A percentile compares a stretch with the other conserved stretches of the same genome.
phyloP scores from a whole-genome alignment of 1,140 invertebrate species.

The Cotesia typhae region DNA sequence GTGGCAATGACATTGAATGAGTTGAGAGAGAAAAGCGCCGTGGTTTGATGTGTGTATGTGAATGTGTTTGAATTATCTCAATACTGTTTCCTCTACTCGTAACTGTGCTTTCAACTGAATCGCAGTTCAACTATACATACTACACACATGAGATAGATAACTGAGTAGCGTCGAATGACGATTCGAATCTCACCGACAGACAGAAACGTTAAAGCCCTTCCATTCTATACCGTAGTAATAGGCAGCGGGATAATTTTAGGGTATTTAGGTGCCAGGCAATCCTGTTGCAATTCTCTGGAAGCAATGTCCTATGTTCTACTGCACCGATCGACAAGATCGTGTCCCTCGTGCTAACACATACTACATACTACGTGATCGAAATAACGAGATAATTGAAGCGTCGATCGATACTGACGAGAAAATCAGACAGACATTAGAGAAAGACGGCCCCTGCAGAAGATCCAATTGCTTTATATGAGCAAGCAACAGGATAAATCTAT shows the following conservation, averaged over 20 bases:
- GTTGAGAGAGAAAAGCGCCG: no score
- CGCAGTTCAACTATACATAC: background rate
- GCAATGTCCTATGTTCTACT: no score
- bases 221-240: slow-evolving; percentile 29
- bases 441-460: background rate
- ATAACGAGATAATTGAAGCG: slow-evolving; percentile 35
- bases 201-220: background rate
- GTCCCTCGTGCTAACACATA: slow-evolving; percentile 9
- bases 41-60: background rate
- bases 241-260: slow-evolving; percentile 40
- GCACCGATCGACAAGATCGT: slow-evolving; percentile 1
- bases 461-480: slow-evolving; percentile 14
- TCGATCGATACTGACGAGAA: slow-evolving; percentile 3
- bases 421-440: background rate
- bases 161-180: background rate
- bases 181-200: no score
- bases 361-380: slow-evolving; percentile 38
- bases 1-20: no score
- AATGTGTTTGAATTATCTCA: slow-evolving; percentile 37
- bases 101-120: slow-evolving; percentile 25
- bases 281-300: slow-evolving; percentile 31
- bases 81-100: slow-evolving; percentile 19
- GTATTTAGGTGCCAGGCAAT: slow-evolving; percentile 42
- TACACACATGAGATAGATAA: slow-evolving; percentile 27
- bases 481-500: slow-evolving; percentile 18